Evolutionary conservation across 2,797 vertebrate species (phyloP).

Genomic region (Melanotaenia parkinsoni): DNA sequence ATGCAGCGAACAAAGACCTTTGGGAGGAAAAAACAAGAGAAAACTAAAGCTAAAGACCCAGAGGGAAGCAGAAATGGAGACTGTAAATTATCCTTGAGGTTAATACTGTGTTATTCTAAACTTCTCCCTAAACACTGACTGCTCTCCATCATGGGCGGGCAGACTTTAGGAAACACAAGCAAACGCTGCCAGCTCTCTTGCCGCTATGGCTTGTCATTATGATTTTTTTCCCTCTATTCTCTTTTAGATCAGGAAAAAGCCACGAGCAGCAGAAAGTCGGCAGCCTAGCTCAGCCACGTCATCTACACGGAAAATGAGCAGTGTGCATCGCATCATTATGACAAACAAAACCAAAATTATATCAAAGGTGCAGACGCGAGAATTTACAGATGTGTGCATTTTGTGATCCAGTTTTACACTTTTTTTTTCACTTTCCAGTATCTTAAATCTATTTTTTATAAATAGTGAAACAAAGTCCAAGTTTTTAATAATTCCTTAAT

Average conservation of each 20-base stretch:
- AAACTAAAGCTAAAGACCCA: neutral
- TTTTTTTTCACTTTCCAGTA: neutral
- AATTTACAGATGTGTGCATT: neutral
- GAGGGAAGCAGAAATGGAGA: slow-evolving; percentile 17
- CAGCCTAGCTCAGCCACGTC: slow-evolving; percentile 77
- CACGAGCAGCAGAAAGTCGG: slow-evolving; percentile 57
- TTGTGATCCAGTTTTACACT: neutral
- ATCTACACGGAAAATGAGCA: slow-evolving; percentile 61
- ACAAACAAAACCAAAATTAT: neutral
- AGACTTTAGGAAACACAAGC: slow-evolving; percentile 47
- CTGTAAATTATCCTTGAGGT: slow-evolving; percentile 39
- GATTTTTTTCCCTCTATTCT: slow-evolving; percentile 49
- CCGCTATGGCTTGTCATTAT: slow-evolving; percentile 76
- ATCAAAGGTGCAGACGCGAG: slow-evolving; percentile 24
- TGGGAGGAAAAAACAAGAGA: neutral
- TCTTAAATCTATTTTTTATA: neutral
- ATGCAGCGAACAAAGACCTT: slow-evolving; percentile 5
- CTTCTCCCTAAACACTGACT: slow-evolving; percentile 69
- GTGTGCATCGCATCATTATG: slow-evolving; percentile 30
- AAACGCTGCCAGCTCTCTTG: slow-evolving; percentile 66
- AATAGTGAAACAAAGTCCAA: neutral
- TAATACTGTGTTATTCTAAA: slow-evolving; percentile 76
- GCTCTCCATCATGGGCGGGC: slow-evolving; percentile 68
- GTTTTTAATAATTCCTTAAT: neutral
- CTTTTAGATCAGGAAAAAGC: slow-evolving; percentile 67